Base-by-base conservation (phyloP, 1,140 invertebrate species). In the Zaprionus ornatus region DNA sequence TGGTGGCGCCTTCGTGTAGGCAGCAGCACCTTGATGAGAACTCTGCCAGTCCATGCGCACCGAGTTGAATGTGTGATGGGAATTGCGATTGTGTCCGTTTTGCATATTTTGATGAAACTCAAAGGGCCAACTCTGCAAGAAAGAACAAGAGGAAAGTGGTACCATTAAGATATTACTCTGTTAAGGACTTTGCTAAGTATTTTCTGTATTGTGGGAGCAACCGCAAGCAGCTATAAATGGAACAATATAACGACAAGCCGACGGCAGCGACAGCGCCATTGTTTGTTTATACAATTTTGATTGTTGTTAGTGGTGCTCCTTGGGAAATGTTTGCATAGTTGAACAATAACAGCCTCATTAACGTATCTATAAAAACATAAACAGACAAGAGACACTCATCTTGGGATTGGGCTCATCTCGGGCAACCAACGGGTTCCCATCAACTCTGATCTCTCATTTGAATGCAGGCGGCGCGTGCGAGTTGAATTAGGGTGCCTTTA, bases 321-420 rank as follows among this genome's bases (percentile, higher is more conserved):
- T 42, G 48, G 57, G 56, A 70, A 68, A 69, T 55, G 72, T 78
- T 74, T 80, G 69, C 78, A 62, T 81, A 83, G 81, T 76, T 74
- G 74, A 81, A 81, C 85, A 88, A 90, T 83, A 91, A 90, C 80
- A 91, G 62, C 74, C 77, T 91, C 87, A 82, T 90, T 90, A 90
- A 90, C 86, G 68, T 67, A 91, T 87, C 87, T 90, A 90, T 90
- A 90, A 90, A 90, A 91, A 90, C 79, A 90, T 86, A 86, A 86
- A 80, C 79, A 91, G 77, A 80, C 80, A 80, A 79, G 68, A 75
- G 63, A 88, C 83, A 86, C 82, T 82, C 76, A 61, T 74, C 61
- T 45, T 19, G 29, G 45, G 2, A 32, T 32, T 32, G 29, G 9
- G 40, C 35, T 45, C 52, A 74, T 59, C 17, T 45, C 15, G 19